These are phyloP conservation scores for Xestia ashworthii DNA, from an alignment of 2,888 invertebrate species.

Conservation along the genomic window DNA sequence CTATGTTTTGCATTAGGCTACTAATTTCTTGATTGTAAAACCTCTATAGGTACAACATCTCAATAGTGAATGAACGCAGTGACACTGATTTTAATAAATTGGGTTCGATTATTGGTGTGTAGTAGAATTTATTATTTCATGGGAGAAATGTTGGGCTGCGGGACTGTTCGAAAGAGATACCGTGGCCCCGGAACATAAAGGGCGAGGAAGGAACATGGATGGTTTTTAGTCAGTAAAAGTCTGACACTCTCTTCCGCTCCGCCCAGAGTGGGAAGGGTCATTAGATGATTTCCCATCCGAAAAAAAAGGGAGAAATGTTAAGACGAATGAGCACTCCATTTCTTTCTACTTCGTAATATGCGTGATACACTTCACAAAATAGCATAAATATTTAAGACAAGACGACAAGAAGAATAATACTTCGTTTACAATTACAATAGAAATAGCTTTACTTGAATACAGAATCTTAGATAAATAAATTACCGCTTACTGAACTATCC, in stretches of 20 bases:
- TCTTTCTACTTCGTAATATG: conserved; percentile 16
- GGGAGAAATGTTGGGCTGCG: background rate
- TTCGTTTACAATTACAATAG: conserved; percentile 36
- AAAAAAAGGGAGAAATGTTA: background rate
- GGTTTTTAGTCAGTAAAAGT: too few relatives aligned
- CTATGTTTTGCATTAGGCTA: background rate
- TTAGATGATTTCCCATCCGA: too few relatives aligned
- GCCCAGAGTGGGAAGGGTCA: too few relatives aligned
- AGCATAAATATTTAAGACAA: conserved; percentile 38
- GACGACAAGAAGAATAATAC: conserved; percentile 52
- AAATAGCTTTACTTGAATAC: conserved; percentile 27
- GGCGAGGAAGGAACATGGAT: too few relatives aligned
- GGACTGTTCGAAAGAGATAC: too few relatives aligned
- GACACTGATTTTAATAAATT: background rate
- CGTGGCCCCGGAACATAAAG: too few relatives aligned
- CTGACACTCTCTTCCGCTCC: too few relatives aligned
- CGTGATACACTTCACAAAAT: conserved; percentile 34
- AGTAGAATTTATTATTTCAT: background rate
- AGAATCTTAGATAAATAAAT: conserved; percentile 17
- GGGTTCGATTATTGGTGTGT: background rate
- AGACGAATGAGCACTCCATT: conserved; percentile 30
- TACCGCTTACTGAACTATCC: background rate
- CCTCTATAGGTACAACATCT: background rate
- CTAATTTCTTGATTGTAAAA: background rate
- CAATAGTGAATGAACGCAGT: background rate